These are phyloP conservation scores for Pteronotus mesoamericanus DNA, from an alignment of 2,797 vertebrate species.

Conservation along the genomic window DNA sequence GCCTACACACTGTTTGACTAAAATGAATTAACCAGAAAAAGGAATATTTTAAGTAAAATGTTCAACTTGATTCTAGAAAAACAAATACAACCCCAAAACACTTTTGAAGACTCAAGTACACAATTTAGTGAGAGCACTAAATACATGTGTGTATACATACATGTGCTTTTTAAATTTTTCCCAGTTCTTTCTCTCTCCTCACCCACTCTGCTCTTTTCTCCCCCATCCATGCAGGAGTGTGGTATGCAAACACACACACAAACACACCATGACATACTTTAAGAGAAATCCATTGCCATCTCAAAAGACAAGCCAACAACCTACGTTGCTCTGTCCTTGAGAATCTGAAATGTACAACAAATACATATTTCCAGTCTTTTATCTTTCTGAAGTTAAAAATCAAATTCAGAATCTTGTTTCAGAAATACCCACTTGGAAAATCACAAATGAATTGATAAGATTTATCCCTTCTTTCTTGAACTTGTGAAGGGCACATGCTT, in stretches of 20 bases:
- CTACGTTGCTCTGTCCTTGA: not conserved
- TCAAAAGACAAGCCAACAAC: not conserved
- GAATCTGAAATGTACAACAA: not conserved
- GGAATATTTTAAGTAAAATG: not conserved
- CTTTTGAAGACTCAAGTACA: not conserved
- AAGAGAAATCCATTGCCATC: not conserved
- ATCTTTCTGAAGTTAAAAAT: not conserved
- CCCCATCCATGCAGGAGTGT: not conserved
- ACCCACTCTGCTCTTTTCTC: not conserved
- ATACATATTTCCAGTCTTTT: not conserved
- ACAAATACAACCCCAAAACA: not conserved
- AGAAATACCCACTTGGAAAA: not conserved
- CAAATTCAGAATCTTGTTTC: not conserved
- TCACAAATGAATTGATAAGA: not conserved
- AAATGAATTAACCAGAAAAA: slow-evolving; percentile 12
- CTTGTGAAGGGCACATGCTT: not conserved
- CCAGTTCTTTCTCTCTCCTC: not conserved
- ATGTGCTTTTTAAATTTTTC: not conserved
- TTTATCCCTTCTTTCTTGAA: not conserved
- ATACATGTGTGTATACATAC: not conserved
- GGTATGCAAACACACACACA: not conserved
- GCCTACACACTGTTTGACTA: not conserved
- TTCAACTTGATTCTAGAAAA: not conserved
- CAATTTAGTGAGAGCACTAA: not conserved
- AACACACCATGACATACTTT: not conserved